Percentiles rank a stretch among this genome's conserved stretches.
phyloP scores from a whole-genome alignment of 2,888 invertebrate species.

The Xestia ashworthii region DNA sequence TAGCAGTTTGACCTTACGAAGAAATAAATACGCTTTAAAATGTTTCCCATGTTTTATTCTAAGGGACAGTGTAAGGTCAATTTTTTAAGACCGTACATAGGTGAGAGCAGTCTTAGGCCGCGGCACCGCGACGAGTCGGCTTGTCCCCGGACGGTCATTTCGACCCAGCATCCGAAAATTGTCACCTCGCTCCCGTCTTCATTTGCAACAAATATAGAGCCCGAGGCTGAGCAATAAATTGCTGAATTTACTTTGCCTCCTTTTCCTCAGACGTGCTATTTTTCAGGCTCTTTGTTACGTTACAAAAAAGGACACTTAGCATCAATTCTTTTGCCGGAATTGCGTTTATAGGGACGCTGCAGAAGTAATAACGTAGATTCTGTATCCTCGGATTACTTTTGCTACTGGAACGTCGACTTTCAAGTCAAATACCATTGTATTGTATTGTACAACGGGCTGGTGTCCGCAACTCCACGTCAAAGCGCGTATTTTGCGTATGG shows the following conservation, averaged over 20 bases:
- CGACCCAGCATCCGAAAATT: slow-evolving; percentile 84
- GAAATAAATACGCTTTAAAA: slow-evolving; percentile 27
- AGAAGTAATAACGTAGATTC: slow-evolving; percentile 51
- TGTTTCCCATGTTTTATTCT: slow-evolving; percentile 35
- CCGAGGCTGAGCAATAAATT: slow-evolving; percentile 86
- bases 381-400: slow-evolving; percentile 37
- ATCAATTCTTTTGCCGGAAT: slow-evolving; percentile 80
- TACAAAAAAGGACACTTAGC: slow-evolving; percentile 83
- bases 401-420: background rate
- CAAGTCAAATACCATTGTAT: slow-evolving; percentile 11
- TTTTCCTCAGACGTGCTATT: slow-evolving; percentile 85
- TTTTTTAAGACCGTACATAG: slow-evolving; percentile 67
- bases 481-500: too few species aligned
- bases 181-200: slow-evolving; percentile 88
- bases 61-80: slow-evolving; percentile 47
- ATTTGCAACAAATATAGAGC: slow-evolving; percentile 89
- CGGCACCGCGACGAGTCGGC: slow-evolving; percentile 64
- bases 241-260: slow-evolving; percentile 86
- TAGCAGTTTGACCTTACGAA: background rate
- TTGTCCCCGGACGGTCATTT: slow-evolving; percentile 85
- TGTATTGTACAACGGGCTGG: too few species aligned
- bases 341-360: slow-evolving; percentile 68
- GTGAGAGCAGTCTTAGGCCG: slow-evolving; percentile 77
- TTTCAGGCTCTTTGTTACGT: slow-evolving; percentile 86
- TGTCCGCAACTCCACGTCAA: too few species aligned